A percentile compares a stretch with the other conserved stretches of the same genome.
phyloP scores from a whole-genome alignment of 2,888 invertebrate species.

The Melanchra persicariae region DNA sequence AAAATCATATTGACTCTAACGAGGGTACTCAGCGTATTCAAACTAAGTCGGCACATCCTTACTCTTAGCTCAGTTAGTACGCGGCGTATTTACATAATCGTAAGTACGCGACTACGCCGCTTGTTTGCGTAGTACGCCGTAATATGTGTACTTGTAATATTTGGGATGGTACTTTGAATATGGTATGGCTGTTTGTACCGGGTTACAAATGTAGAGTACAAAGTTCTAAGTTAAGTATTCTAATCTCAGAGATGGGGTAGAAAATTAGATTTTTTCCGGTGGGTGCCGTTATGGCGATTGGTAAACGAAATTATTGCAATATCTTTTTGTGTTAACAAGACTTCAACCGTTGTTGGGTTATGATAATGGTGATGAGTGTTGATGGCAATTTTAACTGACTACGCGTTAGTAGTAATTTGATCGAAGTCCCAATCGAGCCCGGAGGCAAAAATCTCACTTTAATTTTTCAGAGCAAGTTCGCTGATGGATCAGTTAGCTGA shows the following conservation, averaged over 20 bases:
- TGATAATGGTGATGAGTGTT: not conserved
- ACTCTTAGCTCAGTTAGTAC: slow-evolving; percentile 46
- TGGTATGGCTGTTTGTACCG: slow-evolving; percentile 15
- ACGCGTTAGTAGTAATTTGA: not conserved
- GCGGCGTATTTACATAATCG: slow-evolving; percentile 60
- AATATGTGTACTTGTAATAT: slow-evolving; percentile 56
- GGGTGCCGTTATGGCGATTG: slow-evolving; percentile 3
- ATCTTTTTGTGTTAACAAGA: not conserved
- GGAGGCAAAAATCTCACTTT: not conserved
- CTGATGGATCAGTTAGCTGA: too few relatives aligned
- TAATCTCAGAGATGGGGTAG: slow-evolving; percentile 1
- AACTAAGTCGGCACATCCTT: slow-evolving; percentile 46
- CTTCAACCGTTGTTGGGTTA: too few relatives aligned
- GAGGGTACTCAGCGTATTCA: slow-evolving; percentile 42
- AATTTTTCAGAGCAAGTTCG: not conserved
- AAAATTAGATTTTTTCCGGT: not conserved
- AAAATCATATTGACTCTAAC: slow-evolving; percentile 45
- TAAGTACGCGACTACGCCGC: slow-evolving; percentile 50
- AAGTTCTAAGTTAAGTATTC: slow-evolving; percentile 9
- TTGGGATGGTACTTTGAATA: slow-evolving; percentile 40
- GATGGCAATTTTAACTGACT: not conserved
- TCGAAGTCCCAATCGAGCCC: not conserved
- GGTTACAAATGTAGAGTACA: not conserved
- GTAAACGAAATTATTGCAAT: not conserved
- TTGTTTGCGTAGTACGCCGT: slow-evolving; percentile 49